These are phyloP conservation scores for Rallus limicola DNA, from an alignment of 2,113 vertebrate genomes.

Conservation along the genomic window DNA sequence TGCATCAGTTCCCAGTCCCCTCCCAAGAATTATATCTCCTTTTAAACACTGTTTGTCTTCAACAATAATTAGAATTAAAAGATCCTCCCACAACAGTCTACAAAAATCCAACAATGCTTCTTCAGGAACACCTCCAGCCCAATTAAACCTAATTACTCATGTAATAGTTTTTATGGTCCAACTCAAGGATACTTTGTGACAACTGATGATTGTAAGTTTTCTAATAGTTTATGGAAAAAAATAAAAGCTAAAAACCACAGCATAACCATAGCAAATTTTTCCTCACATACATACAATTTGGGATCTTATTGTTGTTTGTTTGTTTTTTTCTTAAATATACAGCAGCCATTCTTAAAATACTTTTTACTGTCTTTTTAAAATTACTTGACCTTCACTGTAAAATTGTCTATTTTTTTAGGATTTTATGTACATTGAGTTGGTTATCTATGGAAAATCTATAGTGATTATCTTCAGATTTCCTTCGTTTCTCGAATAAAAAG, in stretches of 20 bases:
- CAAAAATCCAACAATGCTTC: background rate
- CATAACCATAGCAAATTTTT: background rate
- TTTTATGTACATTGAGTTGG: background rate
- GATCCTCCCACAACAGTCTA: background rate
- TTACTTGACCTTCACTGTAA: background rate
- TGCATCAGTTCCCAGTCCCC: background rate
- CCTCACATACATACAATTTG: background rate
- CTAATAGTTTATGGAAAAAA: background rate
- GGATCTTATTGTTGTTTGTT: background rate
- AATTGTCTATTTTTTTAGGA: background rate
- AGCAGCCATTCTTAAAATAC: background rate
- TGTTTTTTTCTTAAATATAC: background rate
- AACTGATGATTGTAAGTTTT: background rate
- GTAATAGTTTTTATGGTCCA: background rate
- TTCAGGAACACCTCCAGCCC: background rate
- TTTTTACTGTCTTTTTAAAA: background rate
- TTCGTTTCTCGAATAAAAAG: background rate
- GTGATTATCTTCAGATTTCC: background rate
- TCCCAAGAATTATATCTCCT: background rate
- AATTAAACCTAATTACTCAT: background rate
- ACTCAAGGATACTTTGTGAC: background rate
- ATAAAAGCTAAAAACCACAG: background rate
- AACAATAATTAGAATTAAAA: background rate
- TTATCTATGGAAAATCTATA: background rate
- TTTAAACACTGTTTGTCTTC: background rate